Base-by-base conservation (phyloP, 2,888 invertebrate genomes). In the Colletes collaris region DNA sequence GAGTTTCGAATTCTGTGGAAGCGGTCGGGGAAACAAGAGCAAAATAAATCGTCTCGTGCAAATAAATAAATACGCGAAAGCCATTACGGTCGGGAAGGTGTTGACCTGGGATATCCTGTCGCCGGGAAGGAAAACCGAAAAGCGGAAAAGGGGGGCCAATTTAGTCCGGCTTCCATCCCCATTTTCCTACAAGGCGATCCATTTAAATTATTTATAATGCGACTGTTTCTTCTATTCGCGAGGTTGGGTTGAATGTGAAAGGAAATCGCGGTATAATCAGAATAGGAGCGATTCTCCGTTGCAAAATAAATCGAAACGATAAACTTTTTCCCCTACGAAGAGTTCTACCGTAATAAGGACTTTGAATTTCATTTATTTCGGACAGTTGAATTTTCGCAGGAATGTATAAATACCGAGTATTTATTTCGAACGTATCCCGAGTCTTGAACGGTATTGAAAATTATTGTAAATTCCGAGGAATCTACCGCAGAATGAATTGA, bases 191-290 rank as follows among this genome's bases (percentile, higher is more conserved):
- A 53, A 4, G 73, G 87, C 86, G 86, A 88, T 88, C 87, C 88
- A 87, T 90, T 90, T 89, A 86, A 88, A 87, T 90, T 88, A 88
- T 88, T 89, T 88, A 89, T 88, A 89, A 89, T 88, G 83, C 82
- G 64, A 66, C 72, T 85, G 84, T 84, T 87, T 87, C 88, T 90
- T 88, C 84, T 87, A 89, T 89, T 85, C 86, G 87, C 87, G 65
- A 10, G 16, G 19, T 11, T 60, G 56, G 37, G 27, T 40, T 56
- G 56, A 63, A 46, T 11, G 37, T n/a, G 58, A 56, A 66, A 55
- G n/a, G n/a, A 58, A 58, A 46, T 46, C 44, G 44, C 44, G 44
- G 44, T 46, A 46, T 46, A 46, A 46, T 10, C 44, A 8, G 44
- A 46, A 46, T 8, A 10, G 10, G 2, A 46, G 37, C n/a, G 37